Evolutionary conservation across 2,888 invertebrate species (phyloP), one percentile per base, ranked within the genome.

Genomic region (Eupsilia transversa): DNA sequence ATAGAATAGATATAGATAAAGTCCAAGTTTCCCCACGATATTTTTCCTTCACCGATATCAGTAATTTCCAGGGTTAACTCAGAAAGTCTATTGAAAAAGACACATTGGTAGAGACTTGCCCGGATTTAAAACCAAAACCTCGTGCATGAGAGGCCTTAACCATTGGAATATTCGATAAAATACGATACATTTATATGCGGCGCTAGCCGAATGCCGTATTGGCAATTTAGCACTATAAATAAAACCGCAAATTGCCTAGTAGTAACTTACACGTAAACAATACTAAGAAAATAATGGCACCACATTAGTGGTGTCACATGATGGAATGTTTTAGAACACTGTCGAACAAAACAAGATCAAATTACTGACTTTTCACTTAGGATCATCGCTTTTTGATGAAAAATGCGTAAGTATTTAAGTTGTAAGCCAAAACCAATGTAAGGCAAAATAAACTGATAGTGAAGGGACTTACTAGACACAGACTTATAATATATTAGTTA

Each of bases 221-320:
- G 20, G 30, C 33, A 66, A 52, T 69, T 69, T n/a, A 30, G 7
- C 23, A 35, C 49, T 67, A 43, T 75, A 30, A 57, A 64, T 68
- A 56, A 77, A 64, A 46, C 56, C 52, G 7, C 52, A 57, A 59
- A 65, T 65, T 33, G 46, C 57, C 20, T 43, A 70, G 17, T 66
- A 68, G 20, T 43, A 30, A 57, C 6, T 56, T 56, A 49, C 57
- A 59, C 33, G 54, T 49, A 60, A 80, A 60, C 27, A 80, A 60
- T 72, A 59, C 76, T 71, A 46, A 80, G 76, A 77, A 82, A 79
- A 79, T 52, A 67, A 73, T 82, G 61, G 49, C 38, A 56, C 84
- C 70, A 71, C 23, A 65, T 69, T 57, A 60, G 54, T 65, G 57
- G 27, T 69, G 78, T 65, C 65, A 65, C 63, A 61, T 20, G 57